Conservation (phyloP, 30 jellyfish, hydroid and myxozoan genomes). For the Pseudorhiza aurosa region DNA sequence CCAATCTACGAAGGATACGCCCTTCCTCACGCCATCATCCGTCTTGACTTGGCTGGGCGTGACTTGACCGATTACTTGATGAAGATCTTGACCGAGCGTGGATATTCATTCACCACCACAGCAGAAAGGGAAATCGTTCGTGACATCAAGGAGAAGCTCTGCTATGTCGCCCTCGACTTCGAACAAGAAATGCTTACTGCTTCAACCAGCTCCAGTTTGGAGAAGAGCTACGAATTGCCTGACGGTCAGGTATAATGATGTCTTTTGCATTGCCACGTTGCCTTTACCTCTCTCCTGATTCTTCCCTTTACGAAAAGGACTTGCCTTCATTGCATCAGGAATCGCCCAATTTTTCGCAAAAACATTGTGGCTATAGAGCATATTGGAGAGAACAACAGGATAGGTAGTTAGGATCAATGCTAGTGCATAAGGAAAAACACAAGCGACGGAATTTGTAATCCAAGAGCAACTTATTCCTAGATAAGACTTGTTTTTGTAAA, state of each 20-base stretch:
- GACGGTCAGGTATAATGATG: conserved; percentile 99
- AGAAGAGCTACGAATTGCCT: conserved; percentile 99
- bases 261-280: too few relatives aligned
- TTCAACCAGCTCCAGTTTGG: conserved; percentile 99
- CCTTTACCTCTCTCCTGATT: too few relatives aligned
- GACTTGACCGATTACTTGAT: conserved; percentile 99
- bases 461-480: too few relatives aligned
- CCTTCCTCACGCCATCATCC: conserved; percentile 99
- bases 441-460: too few relatives aligned
- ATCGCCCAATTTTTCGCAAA: too few relatives aligned
- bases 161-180: conserved; percentile 99
- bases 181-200: conserved; percentile 99
- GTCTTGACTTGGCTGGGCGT: conserved; percentile 99
- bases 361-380: too few relatives aligned
- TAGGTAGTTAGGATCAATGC: too few relatives aligned
- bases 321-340: too few relatives aligned
- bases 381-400: too few relatives aligned
- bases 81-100: conserved; percentile 99
- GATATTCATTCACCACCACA: conserved; percentile 99
- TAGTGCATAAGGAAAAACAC: too few relatives aligned
- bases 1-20: conserved; percentile 99
- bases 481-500: too few relatives aligned
- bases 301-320: too few relatives aligned
- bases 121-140: conserved; percentile 99
- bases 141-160: conserved; percentile 99